Evolutionary conservation across 2,113 vertebrate species (phyloP), one percentile per base, ranked within the genome.

Genomic region (Poeciliopsis prolifica): DNA sequence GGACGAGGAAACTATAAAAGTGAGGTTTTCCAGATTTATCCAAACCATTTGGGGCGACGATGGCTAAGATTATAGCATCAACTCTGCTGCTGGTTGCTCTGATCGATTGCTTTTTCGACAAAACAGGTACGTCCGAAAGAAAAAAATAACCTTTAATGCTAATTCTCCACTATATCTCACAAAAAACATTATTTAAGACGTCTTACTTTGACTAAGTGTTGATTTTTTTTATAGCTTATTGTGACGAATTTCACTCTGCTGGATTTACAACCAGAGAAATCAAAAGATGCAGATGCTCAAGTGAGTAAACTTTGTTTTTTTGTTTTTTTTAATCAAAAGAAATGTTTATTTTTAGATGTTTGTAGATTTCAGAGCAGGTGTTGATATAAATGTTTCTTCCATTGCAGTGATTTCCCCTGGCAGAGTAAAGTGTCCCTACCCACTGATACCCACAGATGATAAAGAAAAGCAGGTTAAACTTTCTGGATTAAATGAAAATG

Each of bases 41-140:
- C 10, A 24, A n/a, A n/a, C 22, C 51, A 10, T 58, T n/a, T 58
- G 51, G 51, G n/a, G 51, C 51, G 10, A 67, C 8, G 68, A 94
- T 93, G 94, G 84, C 87, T 69, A 89, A 82, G 72, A 67, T 86
- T 15, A 4, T 74, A 5, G 65, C 40, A 42, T 51, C 80, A 19
- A 40, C 65, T 42, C 70, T 93, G 10, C 65, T 92, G 61, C 37
- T 93, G 66, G 5, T 92, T 42, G 17, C 92, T 72, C 69, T 94
- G 61, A 13, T 75, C 12, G 54, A 67, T 28, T 80, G 62, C 62
- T 30, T 85, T 28, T 75, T 24, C 19, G 6, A 76, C 62, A 72
- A 75, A 66, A 63, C 83, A 83, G 91, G 93, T 94, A 88, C 79
- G 42, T 33, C 5, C 1, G 24, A 22, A 2, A 42, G 11, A 26